These are phyloP conservation scores for Tinamus major DNA, from an alignment of 2,797 vertebrate species.

Conservation along the genomic window DNA sequence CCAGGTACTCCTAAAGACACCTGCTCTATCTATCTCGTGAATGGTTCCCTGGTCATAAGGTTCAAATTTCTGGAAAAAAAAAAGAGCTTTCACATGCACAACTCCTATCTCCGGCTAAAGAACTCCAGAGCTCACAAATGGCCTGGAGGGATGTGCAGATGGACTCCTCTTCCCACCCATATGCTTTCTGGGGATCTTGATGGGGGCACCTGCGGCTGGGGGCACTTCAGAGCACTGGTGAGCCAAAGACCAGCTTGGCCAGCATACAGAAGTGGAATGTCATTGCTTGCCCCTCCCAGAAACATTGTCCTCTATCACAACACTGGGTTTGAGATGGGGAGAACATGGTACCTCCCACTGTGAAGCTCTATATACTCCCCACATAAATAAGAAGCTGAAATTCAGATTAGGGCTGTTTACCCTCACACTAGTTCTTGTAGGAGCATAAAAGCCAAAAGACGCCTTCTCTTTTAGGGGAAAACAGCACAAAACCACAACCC, in stretches of 20 bases:
- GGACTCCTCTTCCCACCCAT: background rate
- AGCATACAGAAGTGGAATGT: background rate
- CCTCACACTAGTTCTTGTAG: background rate
- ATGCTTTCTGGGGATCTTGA: background rate
- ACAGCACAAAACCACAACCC: accelerated
- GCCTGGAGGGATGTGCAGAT: background rate
- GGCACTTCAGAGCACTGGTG: background rate
- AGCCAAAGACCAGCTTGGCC: background rate
- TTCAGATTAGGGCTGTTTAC: background rate
- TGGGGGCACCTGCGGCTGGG: background rate
- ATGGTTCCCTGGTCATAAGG: background rate
- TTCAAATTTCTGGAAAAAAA: background rate
- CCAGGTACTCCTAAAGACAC: background rate
- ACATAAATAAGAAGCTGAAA: background rate
- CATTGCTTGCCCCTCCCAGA: background rate
- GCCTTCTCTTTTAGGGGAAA: background rate
- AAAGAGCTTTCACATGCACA: background rate
- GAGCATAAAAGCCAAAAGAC: background rate
- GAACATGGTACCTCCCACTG: background rate
- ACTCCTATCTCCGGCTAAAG: background rate
- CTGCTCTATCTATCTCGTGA: background rate
- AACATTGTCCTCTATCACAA: background rate
- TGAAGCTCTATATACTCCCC: background rate
- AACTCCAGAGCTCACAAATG: background rate
- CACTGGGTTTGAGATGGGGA: background rate